Evolutionary conservation across 2,888 invertebrate species (phyloP).

Genomic region (Diabrotica balteata): DNA sequence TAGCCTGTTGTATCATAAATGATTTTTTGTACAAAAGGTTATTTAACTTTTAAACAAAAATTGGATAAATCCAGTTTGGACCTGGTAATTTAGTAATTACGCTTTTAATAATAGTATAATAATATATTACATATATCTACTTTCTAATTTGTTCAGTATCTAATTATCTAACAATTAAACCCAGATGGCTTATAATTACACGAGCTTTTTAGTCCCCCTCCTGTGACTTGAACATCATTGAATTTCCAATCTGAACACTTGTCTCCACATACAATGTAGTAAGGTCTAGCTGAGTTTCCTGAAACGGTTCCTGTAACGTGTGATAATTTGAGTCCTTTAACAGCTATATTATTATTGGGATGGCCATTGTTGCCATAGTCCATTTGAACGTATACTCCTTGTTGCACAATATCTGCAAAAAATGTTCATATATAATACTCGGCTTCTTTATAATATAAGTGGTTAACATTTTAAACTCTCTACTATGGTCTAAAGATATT

Average conservation of each 20-base stretch:
- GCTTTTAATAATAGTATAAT: too few relatives aligned
- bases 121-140: too few relatives aligned
- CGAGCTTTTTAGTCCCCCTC: constrained; percentile 3
- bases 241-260: constrained; percentile 11
- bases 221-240: constrained; percentile 1
- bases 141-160: neutral
- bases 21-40: too few relatives aligned
- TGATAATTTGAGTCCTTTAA: constrained; percentile 2
- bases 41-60: too few relatives aligned
- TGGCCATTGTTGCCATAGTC: constrained; percentile 14
- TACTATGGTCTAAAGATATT: too few relatives aligned
- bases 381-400: constrained; percentile 21
- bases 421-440: neutral
- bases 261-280: constrained; percentile 9
- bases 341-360: constrained; percentile 19
- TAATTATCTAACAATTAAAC: constrained; percentile 6
- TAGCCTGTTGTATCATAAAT: too few relatives aligned
- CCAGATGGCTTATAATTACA: constrained; percentile 17
- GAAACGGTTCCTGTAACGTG: constrained; percentile 11
- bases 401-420: constrained; percentile 15
- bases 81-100: too few relatives aligned
- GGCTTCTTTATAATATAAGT: too few relatives aligned
- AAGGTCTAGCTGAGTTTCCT: constrained; percentile 1
- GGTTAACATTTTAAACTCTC: too few relatives aligned
- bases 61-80: too few relatives aligned